Evolutionary conservation across 2,113 vertebrate species (phyloP).

Genomic region (Apistogramma diplotaenia): DNA sequence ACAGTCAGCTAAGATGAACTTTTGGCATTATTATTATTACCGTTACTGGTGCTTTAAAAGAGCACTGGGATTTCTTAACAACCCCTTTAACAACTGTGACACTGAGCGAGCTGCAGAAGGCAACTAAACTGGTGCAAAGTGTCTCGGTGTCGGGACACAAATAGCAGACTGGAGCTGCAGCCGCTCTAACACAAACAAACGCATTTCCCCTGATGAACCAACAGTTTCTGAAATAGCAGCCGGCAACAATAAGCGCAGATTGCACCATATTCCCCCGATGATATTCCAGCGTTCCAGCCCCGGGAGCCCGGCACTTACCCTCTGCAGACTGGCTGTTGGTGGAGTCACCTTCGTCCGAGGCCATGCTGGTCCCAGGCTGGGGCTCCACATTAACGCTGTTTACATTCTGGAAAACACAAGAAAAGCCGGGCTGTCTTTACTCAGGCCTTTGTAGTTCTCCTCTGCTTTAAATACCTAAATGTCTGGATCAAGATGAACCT

Average conservation of each 20-base stretch:
- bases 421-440: neutral
- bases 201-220: conserved; percentile 25
- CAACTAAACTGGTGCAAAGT: neutral
- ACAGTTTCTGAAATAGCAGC: conserved; percentile 34
- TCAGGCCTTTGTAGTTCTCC: neutral
- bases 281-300: neutral
- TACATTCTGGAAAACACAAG: conserved; percentile 64
- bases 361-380: conserved; percentile 58
- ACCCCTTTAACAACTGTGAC: neutral
- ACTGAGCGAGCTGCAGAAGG: neutral
- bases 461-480: neutral
- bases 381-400: conserved; percentile 64
- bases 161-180: conserved; percentile 16
- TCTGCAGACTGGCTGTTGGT: conserved; percentile 34
- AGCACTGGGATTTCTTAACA: neutral
- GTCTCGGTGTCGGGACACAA: neutral
- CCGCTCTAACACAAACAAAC: conserved; percentile 27
- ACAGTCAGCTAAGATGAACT: neutral
- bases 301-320: conserved; percentile 37
- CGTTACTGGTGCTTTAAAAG: neutral
- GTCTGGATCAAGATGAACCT: no score
- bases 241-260: conserved; percentile 17
- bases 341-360: conserved; percentile 46
- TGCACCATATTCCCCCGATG: conserved; percentile 42
- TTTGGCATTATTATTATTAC: neutral